Conservation (phyloP, 2,797 vertebrate genomes). For the Sciurus vulgaris region DNA sequence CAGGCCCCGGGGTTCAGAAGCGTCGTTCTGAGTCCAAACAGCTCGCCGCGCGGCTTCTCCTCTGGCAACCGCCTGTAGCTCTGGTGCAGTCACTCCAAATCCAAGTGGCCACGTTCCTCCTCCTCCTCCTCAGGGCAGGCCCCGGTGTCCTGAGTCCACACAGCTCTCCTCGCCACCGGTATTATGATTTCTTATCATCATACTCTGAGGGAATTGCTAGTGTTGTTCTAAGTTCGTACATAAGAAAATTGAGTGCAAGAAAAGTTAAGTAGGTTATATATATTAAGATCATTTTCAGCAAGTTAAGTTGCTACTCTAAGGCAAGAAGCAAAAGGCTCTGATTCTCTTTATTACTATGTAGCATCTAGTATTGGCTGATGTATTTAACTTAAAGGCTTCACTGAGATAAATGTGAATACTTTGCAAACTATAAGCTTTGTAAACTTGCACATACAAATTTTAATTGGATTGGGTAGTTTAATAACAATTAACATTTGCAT, state of each 20-base stretch:
- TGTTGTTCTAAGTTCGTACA: constrained; percentile 32
- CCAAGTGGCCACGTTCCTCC: no score
- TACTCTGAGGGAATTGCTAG: background rate
- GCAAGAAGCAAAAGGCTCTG: background rate
- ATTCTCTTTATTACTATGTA: background rate
- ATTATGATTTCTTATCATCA: constrained; percentile 32
- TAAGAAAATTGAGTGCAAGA: background rate
- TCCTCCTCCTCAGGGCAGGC: no score
- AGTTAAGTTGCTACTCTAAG: background rate
- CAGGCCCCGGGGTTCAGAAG: no score
- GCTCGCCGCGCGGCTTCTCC: no score
- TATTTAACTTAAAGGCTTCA: constrained; percentile 8
- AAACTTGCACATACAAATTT: constrained; percentile 44
- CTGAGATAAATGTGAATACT: constrained; percentile 56
- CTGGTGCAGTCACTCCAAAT: no score
- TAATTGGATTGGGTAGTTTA: constrained; percentile 63
- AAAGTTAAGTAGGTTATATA: constrained; percentile 42
- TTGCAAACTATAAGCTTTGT: constrained; percentile 21
- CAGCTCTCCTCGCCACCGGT: no score
- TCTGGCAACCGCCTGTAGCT: no score
- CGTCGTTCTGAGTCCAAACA: no score
- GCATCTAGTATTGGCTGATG: background rate
- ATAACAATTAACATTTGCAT: constrained; percentile 66
- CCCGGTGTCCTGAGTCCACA: no score
- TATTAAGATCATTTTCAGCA: constrained; percentile 35